Evolutionary conservation across 23 tunicate species (phyloP), one percentile per base, ranked within the genome.

Genomic region (Aplidium turbinatum): DNA sequence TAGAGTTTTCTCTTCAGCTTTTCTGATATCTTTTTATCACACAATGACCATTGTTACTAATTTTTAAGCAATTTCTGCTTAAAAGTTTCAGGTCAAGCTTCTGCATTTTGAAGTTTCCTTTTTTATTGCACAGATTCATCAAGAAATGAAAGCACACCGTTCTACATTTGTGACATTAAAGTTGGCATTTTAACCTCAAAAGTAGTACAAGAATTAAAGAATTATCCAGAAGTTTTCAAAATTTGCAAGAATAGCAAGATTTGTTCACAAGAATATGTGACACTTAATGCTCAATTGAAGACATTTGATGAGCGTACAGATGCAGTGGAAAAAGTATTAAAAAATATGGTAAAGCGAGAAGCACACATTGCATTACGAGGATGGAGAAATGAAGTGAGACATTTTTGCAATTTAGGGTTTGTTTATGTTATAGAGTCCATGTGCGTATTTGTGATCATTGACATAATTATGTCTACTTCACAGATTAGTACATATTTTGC

Each of bases 361-460:
- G 81, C 77, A 1, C 78, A 82, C 39, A 58, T 60, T 13, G 34
- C 85, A 4, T 56, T 87, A 22, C n/a, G 38, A 31, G 77, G 78
- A 1, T 80, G 82, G 94, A 63, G 94, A 64, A 65, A 87, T 65
- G 94, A 87, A 72, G 94, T 80, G 9, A 65, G 19, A 9, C 11
- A 42, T 42, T 42, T 42, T 42, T 42, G 11, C 11, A 42, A 16
- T 42, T 11, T 42, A 9, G 11, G 50, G 50, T 42, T 42, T 16
- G 11, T 42, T 42, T 42, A 9, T 42, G 50, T 42, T 9, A n/a
- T n/a, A n/a, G n/a, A n/a, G n/a, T n/a, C n/a, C n/a, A n/a, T n/a
- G n/a, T n/a, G n/a, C n/a, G n/a, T n/a, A n/a, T n/a, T n/a, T n/a
- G n/a, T n/a, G n/a, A n/a, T n/a, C n/a, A n/a, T n/a, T n/a, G n/a